These are phyloP conservation scores for Prosopocoilus inquinatus DNA, from an alignment of 2,888 invertebrate species.

Conservation along the genomic window DNA sequence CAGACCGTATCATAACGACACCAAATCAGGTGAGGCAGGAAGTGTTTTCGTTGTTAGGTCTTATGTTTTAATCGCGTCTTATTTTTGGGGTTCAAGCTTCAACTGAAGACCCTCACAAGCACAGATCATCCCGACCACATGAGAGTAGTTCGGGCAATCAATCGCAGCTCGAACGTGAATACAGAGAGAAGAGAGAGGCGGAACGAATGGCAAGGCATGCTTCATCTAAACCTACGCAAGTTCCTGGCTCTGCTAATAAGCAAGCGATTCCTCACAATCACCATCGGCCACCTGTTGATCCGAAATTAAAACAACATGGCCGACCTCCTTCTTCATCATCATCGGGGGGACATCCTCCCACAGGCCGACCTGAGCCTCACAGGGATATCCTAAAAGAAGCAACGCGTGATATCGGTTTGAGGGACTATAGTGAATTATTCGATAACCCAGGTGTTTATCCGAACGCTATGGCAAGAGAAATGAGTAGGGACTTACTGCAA, in stretches of 20 bases:
- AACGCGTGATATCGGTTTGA: constrained; percentile 33
- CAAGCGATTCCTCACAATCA: constrained; percentile 28
- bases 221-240: constrained; percentile 15
- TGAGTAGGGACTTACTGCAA: constrained; percentile 11
- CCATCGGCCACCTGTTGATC: constrained; percentile 36
- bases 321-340: constrained; percentile 31
- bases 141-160: constrained; percentile 50
- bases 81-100: constrained; percentile 14
- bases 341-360: constrained; percentile 20
- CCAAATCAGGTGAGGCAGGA: constrained; percentile 30
- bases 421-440: constrained; percentile 18
- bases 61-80: constrained; percentile 2
- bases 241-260: constrained; percentile 21
- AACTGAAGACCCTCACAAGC: constrained; percentile 36
- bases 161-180: constrained; percentile 58
- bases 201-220: constrained; percentile 56
- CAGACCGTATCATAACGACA: constrained; percentile 33
- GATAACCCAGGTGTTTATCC: constrained; percentile 7
- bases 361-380: constrained; percentile 33
- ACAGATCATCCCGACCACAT: constrained; percentile 40
- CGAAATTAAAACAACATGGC: constrained; percentile 40
- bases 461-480: constrained; percentile 6
- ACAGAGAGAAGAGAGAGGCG: constrained; percentile 63
- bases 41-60: not conserved
- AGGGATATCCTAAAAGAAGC: constrained; percentile 44